Evolutionary conservation across 1,140 invertebrate species (phyloP).

Genomic region (Zaprionus taronus): DNA sequence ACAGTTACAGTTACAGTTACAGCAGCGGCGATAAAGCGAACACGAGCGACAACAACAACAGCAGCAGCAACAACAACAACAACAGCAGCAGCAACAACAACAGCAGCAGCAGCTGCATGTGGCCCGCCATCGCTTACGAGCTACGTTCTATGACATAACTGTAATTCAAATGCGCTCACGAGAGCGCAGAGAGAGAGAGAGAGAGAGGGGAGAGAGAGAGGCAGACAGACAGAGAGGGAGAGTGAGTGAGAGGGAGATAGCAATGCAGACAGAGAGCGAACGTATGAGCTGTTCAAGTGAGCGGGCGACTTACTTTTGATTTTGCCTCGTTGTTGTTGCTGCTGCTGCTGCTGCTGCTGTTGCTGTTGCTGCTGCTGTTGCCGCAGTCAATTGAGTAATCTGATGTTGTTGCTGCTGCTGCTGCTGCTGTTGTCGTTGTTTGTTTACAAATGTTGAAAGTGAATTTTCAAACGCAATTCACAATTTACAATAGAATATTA

Average conservation of each 20-base stretch:
- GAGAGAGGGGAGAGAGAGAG: background rate
- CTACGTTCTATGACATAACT: slow-evolving; percentile 82
- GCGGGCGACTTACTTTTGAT: slow-evolving; percentile 74
- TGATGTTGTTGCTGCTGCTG: slow-evolving; percentile 36
- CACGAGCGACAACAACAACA: slow-evolving; percentile 55
- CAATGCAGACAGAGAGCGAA: background rate
- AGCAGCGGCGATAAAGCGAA: slow-evolving; percentile 65
- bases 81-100: slow-evolving; percentile 36
- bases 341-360: background rate
- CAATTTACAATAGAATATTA: slow-evolving; percentile 81
- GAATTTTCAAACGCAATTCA: slow-evolving; percentile 74
- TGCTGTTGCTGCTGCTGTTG: slow-evolving; percentile 11
- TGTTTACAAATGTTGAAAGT: slow-evolving; percentile 76
- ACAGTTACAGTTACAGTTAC: slow-evolving; percentile 37
- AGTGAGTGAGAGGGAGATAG: slow-evolving; percentile 1
- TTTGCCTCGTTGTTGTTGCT: slow-evolving; percentile 20
- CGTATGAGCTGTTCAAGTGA: slow-evolving; percentile 45
- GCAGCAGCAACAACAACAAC: slow-evolving; percentile 29
- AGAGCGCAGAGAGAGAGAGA: slow-evolving; percentile 43
- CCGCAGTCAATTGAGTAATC: slow-evolving; percentile 66
- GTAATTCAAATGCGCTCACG: slow-evolving; percentile 76
- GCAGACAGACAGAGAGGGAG: background rate
- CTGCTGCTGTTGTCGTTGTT: slow-evolving; percentile 38
- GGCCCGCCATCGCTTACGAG: slow-evolving; percentile 29
- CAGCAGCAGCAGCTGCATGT: slow-evolving; percentile 38